Evolutionary conservation across 2,113 vertebrate genomes (phyloP), one percentile per base, ranked within the genome.

Genomic region (Psilopogon haemacephalus): DNA sequence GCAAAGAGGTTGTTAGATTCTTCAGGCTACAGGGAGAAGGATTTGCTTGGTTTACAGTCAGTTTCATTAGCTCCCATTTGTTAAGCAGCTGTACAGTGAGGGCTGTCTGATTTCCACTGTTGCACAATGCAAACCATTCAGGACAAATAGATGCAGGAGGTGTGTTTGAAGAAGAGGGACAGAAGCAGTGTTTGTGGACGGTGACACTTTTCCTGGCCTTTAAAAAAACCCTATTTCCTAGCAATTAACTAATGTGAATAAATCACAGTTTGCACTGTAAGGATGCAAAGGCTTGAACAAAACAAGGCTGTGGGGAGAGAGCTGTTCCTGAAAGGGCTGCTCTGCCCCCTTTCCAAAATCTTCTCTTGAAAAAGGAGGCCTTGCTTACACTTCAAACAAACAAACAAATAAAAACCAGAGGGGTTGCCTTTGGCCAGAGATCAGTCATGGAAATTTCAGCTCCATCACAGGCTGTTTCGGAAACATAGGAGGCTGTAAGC

Each of bases 391-490:
- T 81, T 26, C 12, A 40, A 63, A 15, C 7, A 24, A 10, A 15
- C 26, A 18, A 62, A 50, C 18, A 13, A 50, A 50, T 50, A 50
- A 44, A 52, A 67, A 56, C 40, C 28, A 40, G 13, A 84, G 59
- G 63, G 74, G 59, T 86, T 59, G 80, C 69, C 33, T 90, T 92
- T 91, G 94, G 82, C 81, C 21, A 50, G 79, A 94, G 74, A 94
- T 96, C 80, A 84, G 68, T 85, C 73, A 60, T 8, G 15, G 67
- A 88, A 85, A 82, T 64, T 79, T 90, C 77, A 85, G 44, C 58
- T 68, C n/a, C 81, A 89, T 94, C 74, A 76, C 70, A 89, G 50
- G 69, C 70, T 59, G 74, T 76, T 96, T 93, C 95, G 89, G 89
- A 90, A 95, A 84, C 70, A 23, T 15, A 80, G 30, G 65, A 89